A percentile compares a stretch with the other conserved stretches of the same genome.
Evolutionary conservation across 2,113 vertebrate species (phyloP).

Genomic region (Menura novaehollandiae): DNA sequence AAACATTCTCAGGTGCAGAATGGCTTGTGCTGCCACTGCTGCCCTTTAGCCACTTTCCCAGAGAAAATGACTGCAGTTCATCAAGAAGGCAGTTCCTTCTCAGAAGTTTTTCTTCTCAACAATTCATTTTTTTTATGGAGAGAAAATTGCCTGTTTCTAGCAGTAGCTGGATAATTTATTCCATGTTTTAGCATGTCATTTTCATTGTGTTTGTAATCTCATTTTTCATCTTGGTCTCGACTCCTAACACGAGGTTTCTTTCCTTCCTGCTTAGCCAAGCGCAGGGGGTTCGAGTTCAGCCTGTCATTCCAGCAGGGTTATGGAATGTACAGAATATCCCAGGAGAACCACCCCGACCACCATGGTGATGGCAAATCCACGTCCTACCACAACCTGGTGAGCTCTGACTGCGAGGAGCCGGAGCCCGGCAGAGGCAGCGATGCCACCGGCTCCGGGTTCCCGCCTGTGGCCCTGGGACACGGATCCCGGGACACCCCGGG

Average conservation of each 20-base stretch:
- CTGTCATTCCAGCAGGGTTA: slow-evolving; percentile 90
- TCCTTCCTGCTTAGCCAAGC: slow-evolving; percentile 74
- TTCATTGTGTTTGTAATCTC: not conserved
- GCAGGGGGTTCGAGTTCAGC: slow-evolving; percentile 87
- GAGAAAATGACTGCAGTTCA: not conserved
- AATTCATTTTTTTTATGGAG: not conserved
- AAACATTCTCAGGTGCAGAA: not conserved
- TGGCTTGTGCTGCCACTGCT: not conserved
- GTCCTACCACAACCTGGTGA: slow-evolving; percentile 72
- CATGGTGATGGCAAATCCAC: slow-evolving; percentile 42
- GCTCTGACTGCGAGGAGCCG: slow-evolving; percentile 50
- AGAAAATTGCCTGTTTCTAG: not conserved
- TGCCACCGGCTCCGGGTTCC: not conserved
- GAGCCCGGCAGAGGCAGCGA: slow-evolving; percentile 47
- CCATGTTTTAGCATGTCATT: not conserved
- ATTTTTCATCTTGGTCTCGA: not conserved
- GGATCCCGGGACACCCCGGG: slow-evolving; percentile 41
- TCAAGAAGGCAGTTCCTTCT: not conserved
- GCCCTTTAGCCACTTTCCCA: not conserved
- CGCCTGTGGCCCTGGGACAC: slow-evolving; percentile 29
- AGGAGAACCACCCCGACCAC: slow-evolving; percentile 46
- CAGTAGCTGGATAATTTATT: not conserved
- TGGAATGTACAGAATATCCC: slow-evolving; percentile 86
- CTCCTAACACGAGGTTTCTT: not conserved
- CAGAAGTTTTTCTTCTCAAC: not conserved